These are phyloP conservation scores for Pavo muticus DNA, from an alignment of 2,113 vertebrate genomes.

Conservation along the genomic window DNA sequence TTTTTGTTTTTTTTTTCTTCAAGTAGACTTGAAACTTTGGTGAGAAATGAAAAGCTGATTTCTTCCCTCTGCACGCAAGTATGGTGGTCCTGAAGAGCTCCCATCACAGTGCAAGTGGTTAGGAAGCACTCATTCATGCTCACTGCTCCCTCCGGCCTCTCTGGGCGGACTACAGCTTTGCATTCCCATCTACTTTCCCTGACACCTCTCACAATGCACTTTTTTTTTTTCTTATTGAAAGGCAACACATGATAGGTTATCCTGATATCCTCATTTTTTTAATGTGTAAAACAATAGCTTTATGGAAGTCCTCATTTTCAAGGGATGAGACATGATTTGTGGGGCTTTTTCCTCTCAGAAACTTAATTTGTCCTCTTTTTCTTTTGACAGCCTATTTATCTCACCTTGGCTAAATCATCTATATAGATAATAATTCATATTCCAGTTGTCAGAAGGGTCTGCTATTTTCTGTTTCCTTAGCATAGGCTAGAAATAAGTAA, in stretches of 20 bases:
- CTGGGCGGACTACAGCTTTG: background rate
- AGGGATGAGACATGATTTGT: background rate
- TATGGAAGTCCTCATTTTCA: conserved; percentile 1
- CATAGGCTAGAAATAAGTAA: conserved; percentile 27
- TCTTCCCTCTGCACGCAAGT: background rate
- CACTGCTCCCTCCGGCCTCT: background rate
- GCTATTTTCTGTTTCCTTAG: background rate
- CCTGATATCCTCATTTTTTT: background rate
- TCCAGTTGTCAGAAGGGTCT: background rate
- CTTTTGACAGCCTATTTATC: conserved; percentile 31
- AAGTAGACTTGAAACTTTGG: background rate
- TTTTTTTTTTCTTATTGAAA: background rate
- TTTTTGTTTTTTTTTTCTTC: background rate
- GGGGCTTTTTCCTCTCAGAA: background rate
- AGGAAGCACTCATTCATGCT: background rate
- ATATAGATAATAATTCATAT: conserved; percentile 23
- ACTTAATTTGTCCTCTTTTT: background rate
- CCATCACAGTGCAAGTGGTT: background rate
- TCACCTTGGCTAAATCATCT: conserved; percentile 46
- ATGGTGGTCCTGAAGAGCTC: background rate
- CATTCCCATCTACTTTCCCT: background rate
- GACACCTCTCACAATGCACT: background rate
- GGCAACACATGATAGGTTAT: background rate
- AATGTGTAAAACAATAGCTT: background rate
- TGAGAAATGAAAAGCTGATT: background rate